Percentiles rank a stretch among this genome's conserved stretches.
These are phyloP conservation scores for Macrotrachela quadricornifera DNA, from an alignment of 1,140 invertebrate species.

Conservation along the genomic window DNA sequence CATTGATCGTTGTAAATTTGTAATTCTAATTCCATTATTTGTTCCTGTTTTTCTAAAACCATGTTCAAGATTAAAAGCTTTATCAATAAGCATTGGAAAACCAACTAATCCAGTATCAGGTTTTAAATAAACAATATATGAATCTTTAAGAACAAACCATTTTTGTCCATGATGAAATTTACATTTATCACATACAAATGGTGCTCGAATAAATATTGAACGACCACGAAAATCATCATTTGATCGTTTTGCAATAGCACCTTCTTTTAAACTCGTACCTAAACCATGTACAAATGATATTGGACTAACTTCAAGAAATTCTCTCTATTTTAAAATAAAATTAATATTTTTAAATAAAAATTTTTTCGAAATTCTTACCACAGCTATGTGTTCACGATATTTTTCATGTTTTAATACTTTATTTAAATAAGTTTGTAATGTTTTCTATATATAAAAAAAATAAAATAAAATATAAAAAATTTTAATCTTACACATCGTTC, in stretches of 20 bases:
- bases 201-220: not conserved
- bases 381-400: too few species aligned
- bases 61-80: not conserved
- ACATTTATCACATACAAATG: not conserved
- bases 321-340: not conserved
- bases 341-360: not conserved
- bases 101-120: not conserved
- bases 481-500: too few species aligned
- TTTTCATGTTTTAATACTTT: too few species aligned
- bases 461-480: too few species aligned
- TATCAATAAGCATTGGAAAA: constrained; percentile 4
- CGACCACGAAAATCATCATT: not conserved
- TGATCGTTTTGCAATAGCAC: not conserved
- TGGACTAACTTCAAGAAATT: not conserved
- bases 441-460: too few species aligned
- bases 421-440: too few species aligned
- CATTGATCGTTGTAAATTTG: not conserved
- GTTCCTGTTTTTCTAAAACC: not conserved
- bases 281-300: not conserved
- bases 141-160: constrained; percentile 6
- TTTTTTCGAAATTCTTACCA: too few species aligned
- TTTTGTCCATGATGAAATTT: constrained; percentile 2
- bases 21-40: constrained; percentile 1
- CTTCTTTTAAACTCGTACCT: not conserved
- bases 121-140: constrained; percentile 2